Conservation (phyloP, 2,888 invertebrate species). For the Phorcus lineatus region DNA sequence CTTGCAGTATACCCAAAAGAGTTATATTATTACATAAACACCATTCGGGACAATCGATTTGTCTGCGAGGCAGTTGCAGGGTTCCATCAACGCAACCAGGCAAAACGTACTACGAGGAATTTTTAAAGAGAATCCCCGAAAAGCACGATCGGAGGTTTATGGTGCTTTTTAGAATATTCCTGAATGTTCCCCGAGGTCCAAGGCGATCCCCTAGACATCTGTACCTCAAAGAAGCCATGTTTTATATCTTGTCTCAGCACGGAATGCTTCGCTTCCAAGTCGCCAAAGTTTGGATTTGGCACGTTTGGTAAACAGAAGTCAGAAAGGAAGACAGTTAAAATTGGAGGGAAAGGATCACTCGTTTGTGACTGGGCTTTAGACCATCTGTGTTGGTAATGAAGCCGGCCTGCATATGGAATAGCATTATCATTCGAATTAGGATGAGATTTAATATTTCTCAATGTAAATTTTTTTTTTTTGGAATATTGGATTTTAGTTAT, state of each 20-base stretch:
- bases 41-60: too few relatives aligned
- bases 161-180: not conserved
- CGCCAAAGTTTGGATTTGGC: not conserved
- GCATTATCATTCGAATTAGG: too few relatives aligned
- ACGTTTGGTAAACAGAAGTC: not conserved
- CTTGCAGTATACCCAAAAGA: not conserved
- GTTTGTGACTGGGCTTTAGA: not conserved
- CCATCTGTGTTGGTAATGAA: not conserved
- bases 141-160: not conserved
- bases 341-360: too few relatives aligned
- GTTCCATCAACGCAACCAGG: too few relatives aligned
- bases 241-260: not conserved
- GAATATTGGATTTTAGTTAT: too few relatives aligned
- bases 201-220: not conserved
- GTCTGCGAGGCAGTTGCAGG: too few relatives aligned
- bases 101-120: too few relatives aligned
- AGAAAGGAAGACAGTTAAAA: slow-evolving; percentile 1
- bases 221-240: not conserved
- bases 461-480: too few relatives aligned
- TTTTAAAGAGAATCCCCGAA: not conserved
- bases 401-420: too few relatives aligned
- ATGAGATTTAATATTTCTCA: too few relatives aligned
- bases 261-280: not conserved
- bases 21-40: too few relatives aligned
- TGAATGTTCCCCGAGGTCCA: not conserved